Evolutionary conservation across 2,888 invertebrate species (phyloP).

Genomic region (Amphimallon solstitiale): DNA sequence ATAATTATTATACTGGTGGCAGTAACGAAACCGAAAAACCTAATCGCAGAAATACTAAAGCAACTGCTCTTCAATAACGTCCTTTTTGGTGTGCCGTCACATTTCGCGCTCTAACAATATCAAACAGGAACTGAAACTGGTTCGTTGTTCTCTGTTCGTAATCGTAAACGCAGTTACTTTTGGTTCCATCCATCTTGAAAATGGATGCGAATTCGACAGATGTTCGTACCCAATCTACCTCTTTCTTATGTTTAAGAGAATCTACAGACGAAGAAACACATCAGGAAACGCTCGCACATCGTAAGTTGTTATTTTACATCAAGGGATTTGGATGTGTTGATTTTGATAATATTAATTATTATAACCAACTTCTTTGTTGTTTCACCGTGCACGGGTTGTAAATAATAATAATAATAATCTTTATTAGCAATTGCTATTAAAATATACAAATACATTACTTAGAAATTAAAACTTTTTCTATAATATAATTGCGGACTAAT

Average conservation of each 20-base stretch:
- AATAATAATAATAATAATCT: too few species aligned
- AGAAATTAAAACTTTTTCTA: too few species aligned
- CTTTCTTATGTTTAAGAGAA: slow-evolving; percentile 36
- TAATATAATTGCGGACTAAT: too few species aligned
- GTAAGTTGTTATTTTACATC: slow-evolving; percentile 8
- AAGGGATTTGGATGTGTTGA: too few species aligned
- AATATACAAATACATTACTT: too few species aligned
- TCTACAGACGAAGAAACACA: slow-evolving; percentile 41
- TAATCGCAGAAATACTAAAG: slow-evolving; percentile 7
- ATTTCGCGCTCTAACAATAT: too few species aligned
- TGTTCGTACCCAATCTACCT: slow-evolving; percentile 36
- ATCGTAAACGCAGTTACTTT: not conserved
- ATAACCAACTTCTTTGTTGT: too few species aligned
- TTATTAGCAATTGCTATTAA: too few species aligned
- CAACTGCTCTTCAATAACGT: slow-evolving; percentile 3
- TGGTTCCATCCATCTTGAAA: slow-evolving; percentile 45
- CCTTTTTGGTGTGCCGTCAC: not conserved
- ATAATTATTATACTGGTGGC: slow-evolving; percentile 1
- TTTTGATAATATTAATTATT: too few species aligned
- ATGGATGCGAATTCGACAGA: slow-evolving; percentile 42
- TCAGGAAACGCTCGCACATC: slow-evolving; percentile 34
- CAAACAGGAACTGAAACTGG: slow-evolving; percentile 4
- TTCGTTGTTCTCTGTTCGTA: slow-evolving; percentile 14
- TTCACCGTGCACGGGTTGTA: too few species aligned
- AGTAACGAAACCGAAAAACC: slow-evolving; percentile 3